phyloP scores from a whole-genome alignment of 2,888 invertebrate genomes.

The Caradrina clavipalpis region DNA sequence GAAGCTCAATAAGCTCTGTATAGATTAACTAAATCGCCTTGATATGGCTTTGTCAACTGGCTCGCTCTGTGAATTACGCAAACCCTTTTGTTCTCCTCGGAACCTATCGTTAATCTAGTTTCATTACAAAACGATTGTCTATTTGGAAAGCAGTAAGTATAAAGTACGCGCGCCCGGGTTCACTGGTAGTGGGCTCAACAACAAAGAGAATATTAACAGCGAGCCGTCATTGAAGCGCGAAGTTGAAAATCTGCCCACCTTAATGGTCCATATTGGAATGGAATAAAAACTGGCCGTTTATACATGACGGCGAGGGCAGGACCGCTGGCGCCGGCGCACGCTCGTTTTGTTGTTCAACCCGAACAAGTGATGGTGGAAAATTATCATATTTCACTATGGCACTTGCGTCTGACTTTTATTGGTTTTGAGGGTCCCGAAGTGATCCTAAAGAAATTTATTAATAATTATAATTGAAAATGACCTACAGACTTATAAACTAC shows the following conservation, averaged over 20 bases:
- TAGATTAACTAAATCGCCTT: conserved; percentile 60
- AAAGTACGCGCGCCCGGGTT: conserved; percentile 47
- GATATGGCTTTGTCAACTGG: conserved; percentile 50
- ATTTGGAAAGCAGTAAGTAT: conserved; percentile 52
- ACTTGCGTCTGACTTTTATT: conserved; percentile 81
- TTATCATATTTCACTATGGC: conserved; percentile 86
- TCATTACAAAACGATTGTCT: conserved; percentile 60
- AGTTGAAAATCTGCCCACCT: conserved; percentile 80
- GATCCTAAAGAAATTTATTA: conserved; percentile 68
- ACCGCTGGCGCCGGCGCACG: conserved; percentile 82
- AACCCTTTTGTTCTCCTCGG: conserved; percentile 64
- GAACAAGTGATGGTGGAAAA: conserved; percentile 75
- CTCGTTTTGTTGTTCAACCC: conserved; percentile 73
- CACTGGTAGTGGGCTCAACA: conserved; percentile 24
- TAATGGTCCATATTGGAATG: conserved; percentile 81
- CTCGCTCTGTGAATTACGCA: conserved; percentile 58
- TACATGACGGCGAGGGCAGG: conserved; percentile 76
- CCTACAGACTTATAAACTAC: conserved; percentile 61
- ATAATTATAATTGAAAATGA: conserved; percentile 70
- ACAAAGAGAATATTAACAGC: conserved; percentile 65
- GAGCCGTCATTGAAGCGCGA: conserved; percentile 68
- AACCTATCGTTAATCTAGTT: conserved; percentile 54
- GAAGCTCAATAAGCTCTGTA: conserved; percentile 69
- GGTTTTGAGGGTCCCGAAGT: conserved; percentile 67
- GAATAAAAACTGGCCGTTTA: conserved; percentile 84